Evolutionary conservation across 1,140 invertebrate genomes (phyloP).

Genomic region (Zophobas atratus): DNA sequence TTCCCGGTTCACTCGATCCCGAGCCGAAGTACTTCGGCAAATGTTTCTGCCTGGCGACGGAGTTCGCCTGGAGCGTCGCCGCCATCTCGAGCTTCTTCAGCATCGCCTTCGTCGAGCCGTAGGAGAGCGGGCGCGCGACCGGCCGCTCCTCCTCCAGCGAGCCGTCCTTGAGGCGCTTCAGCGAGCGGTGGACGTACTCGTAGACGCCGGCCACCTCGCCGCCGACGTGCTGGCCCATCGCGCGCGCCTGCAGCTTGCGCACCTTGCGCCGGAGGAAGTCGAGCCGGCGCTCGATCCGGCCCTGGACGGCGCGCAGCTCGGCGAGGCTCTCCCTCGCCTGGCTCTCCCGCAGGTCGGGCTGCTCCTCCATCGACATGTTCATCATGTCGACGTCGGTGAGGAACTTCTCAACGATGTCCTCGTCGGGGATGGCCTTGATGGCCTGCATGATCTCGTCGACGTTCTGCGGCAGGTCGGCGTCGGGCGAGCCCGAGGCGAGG

Average conservation of each 20-base stretch:
- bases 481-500: constrained; percentile 58
- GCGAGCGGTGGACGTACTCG: constrained; percentile 76
- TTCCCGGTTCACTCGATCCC: constrained; percentile 71
- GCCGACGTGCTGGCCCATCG: constrained; percentile 81
- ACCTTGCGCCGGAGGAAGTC: constrained; percentile 82
- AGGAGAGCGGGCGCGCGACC: constrained; percentile 67
- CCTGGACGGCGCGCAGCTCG: constrained; percentile 71
- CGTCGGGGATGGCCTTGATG: constrained; percentile 73
- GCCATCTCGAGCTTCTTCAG: constrained; percentile 71
- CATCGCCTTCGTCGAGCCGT: constrained; percentile 71
- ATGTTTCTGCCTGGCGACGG: constrained; percentile 61
- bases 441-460: constrained; percentile 77
- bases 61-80: constrained; percentile 64
- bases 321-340: constrained; percentile 68
- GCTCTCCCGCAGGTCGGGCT: constrained; percentile 65
- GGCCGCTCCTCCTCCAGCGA: constrained; percentile 28
- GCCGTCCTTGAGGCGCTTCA: constrained; percentile 63
- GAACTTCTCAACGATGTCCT: constrained; percentile 10
- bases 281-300: constrained; percentile 76
- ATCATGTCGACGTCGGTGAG: constrained; percentile 71
- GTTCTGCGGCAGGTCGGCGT: constrained; percentile 72
- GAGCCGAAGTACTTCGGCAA: constrained; percentile 75
- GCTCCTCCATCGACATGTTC: constrained; percentile 73
- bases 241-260: constrained; percentile 80
- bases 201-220: constrained; percentile 83